Evolutionary conservation across 2,797 vertebrate species (phyloP), one percentile per base, ranked within the genome.

Genomic region (Distichodus sexfasciatus): DNA sequence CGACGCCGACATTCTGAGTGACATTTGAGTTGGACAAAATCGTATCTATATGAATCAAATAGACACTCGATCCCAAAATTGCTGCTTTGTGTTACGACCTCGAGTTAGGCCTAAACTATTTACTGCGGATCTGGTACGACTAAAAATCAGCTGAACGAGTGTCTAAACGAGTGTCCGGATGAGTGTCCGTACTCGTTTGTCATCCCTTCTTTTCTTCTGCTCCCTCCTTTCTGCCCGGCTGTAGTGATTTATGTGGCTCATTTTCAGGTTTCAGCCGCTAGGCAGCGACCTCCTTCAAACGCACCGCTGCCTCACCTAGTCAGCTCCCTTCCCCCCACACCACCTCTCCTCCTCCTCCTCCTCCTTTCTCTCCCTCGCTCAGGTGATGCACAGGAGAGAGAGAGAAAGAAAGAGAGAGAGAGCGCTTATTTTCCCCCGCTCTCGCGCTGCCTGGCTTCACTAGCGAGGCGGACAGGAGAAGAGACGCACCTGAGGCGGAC

Each of bases 361-460:
- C 50, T 40, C 33, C 21, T 35, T 64, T 64, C 53, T 50, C 69
- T 82, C 80, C 83, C 86, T 85, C 71, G 79, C 84, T 90, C 92
- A 93, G 92, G 92, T 93, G 89, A 90, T 88, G 85, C 81, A 80
- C 80, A 83, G 82, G 76, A 76, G 74, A 80, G 75, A 74, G 61
- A 66, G 79, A 54, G 72, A 67, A 66, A 46, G 66, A 59, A 64
- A 61, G 55, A 67, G 48, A 65, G 77, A 77, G 74, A 79, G 64
- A 77, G 79, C 43, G 43, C 74, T 84, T 85, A 77, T 81, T 85
- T 74, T 85, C 69, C 79, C 72, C 76, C 71, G 36, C 78, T 71
- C 78, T 71, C 85, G 63, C 83, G 62, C 82, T 64, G 75, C 72
- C 84, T 80, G 80, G 75, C 79, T 79, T 88, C 86, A 79, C 89